Base-by-base conservation (phyloP, 2,888 invertebrate species). In the Gryllus longicercus region DNA sequence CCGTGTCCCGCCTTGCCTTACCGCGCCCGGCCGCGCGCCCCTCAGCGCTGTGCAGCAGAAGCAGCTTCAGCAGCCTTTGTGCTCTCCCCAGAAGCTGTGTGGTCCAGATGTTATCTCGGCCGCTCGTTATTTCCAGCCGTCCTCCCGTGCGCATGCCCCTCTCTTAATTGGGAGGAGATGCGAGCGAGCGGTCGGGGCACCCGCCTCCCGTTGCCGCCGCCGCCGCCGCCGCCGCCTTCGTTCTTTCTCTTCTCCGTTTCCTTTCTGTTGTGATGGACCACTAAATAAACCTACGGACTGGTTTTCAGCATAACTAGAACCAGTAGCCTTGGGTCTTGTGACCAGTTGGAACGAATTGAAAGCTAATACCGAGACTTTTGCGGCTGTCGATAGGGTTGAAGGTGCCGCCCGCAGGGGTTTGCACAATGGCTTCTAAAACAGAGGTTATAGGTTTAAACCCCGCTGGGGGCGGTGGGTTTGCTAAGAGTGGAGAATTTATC, bases 61-160 rank as follows among this genome's bases (percentile, higher is more conserved):
- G 63, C 63, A 63, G 63, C 63, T 18, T 63, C 63, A 63, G 63
- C 63, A 63, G n/a, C 63, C 63, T 63, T 63, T 63, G 63, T 63
- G 63, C 63, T 63, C 63, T 63, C 63, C 63, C 63, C 63, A 63
- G 63, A 63, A 63, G 63, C 63, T 63, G 63, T 63, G 63, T 63
- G 63, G 63, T 63, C 63, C 63, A 63, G 63, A 63, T 63, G 63
- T 63, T 63, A 63, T 63, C 63, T 63, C 16, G 16, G 63, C 16
- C 16, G 63, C 63, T 63, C 63, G 63, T 63, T 63, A 63, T 63
- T 63, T 63, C 63, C 63, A 63, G 63, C 63, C 63, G 63, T 63
- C 63, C 63, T 63, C 63, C 63, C 63, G 63, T 11, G 63, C 63
- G 63, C 63, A 63, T 63, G 63, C 63, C 63, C 38, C 63, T 63